A percentile compares a stretch with the other conserved stretches of the same genome.
phyloP scores from a whole-genome alignment of 2,113 vertebrate genomes.

The Chaetorhynchus papuensis region DNA sequence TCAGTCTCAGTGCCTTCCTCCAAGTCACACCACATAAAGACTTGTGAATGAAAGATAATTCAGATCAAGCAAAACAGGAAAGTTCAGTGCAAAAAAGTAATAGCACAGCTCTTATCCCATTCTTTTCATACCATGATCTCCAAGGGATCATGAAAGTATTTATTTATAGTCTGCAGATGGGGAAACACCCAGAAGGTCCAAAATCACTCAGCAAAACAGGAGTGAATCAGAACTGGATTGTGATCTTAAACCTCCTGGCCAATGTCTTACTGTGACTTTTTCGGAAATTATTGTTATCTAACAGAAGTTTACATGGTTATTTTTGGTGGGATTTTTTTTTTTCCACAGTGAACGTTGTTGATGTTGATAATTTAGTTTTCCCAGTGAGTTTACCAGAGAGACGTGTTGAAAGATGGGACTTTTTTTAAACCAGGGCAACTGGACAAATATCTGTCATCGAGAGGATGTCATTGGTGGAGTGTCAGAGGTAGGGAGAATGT shows the following conservation, averaged over 20 bases:
- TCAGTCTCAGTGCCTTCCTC: neutral
- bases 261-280: neutral
- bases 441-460: constrained; percentile 8
- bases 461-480: neutral
- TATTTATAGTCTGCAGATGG: neutral
- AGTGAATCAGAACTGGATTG: neutral
- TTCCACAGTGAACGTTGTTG: neutral
- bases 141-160: neutral
- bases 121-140: neutral
- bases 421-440: neutral
- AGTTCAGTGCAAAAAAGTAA: neutral
- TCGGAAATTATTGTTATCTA: neutral
- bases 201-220: neutral
- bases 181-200: neutral
- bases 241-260: neutral
- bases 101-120: neutral
- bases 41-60: neutral
- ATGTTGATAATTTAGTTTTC: neutral
- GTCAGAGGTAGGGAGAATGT: neutral
- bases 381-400: neutral
- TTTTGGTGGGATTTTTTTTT: neutral
- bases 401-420: neutral
- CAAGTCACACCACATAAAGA: neutral
- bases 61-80: neutral
- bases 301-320: neutral